A percentile compares a stretch with the other conserved stretches of the same genome.
These are phyloP conservation scores for Atherix ibis DNA, from an alignment of 2,888 invertebrate species.

Conservation along the genomic window DNA sequence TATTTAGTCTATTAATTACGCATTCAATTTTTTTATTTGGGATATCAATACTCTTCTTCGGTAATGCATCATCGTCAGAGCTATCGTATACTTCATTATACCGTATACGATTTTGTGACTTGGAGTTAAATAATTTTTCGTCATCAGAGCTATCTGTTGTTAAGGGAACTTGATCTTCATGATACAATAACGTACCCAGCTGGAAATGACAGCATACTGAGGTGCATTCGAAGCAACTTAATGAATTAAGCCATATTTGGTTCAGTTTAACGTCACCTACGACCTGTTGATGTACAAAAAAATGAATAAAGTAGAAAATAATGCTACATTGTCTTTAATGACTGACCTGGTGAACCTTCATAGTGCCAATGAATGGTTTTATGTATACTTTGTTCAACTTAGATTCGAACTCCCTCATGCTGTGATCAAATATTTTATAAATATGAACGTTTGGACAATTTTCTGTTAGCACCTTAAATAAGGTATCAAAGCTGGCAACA, in stretches of 20 bases:
- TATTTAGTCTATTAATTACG: constrained; percentile 5
- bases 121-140: not conserved
- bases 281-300: constrained; percentile 5
- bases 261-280: constrained; percentile 2
- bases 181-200: not conserved
- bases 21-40: no score
- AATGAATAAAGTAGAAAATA: constrained; percentile 2
- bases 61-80: constrained; percentile 2
- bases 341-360: constrained; percentile 6
- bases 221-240: constrained; percentile 6
- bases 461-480: constrained; percentile 12
- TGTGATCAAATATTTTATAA: not conserved
- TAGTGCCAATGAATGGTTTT: constrained; percentile 5
- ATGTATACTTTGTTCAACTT: not conserved
- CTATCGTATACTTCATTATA: constrained; percentile 1
- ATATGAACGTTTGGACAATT: constrained; percentile 12
- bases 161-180: not conserved
- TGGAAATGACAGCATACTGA: constrained; percentile 5
- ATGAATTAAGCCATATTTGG: constrained; percentile 5
- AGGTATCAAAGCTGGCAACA: constrained; percentile 15
- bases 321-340: constrained; percentile 5
- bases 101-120: not conserved
- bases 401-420: not conserved
- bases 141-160: not conserved
- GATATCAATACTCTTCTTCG: not conserved